Conservation (phyloP, 2,113 vertebrate genomes). For the Phrynosoma platyrhinos region DNA sequence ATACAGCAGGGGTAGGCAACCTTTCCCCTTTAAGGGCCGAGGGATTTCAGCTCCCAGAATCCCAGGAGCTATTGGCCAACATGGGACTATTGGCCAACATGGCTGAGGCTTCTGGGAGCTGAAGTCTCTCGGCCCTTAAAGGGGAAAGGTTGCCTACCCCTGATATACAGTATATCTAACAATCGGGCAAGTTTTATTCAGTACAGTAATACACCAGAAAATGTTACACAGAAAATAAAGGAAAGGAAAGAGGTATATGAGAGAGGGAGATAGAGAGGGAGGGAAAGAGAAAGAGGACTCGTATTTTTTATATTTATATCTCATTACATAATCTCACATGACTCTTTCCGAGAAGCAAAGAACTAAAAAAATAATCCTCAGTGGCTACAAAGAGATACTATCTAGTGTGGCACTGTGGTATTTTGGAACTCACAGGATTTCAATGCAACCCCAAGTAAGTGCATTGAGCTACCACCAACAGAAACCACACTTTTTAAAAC, state of each 20-base stretch:
- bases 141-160: no score
- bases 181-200: not conserved
- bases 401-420: conserved; percentile 14
- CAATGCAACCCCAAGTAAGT: conserved; percentile 10
- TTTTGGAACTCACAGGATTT: not conserved
- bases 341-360: not conserved
- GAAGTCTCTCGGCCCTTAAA: no score
- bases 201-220: not conserved
- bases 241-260: no score
- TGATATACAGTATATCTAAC: not conserved
- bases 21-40: no score
- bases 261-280: no score
- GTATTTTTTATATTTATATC: not conserved
- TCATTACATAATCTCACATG: not conserved
- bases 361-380: conserved; percentile 1
- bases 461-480: conserved; percentile 20
- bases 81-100: no score
- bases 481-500: conserved; percentile 12
- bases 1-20: not conserved
- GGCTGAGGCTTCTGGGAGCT: no score
- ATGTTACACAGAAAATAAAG: not conserved
- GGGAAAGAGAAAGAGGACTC: no score
- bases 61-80: no score
- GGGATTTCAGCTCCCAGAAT: no score
- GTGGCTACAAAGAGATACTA: not conserved